Conservation (phyloP, 2,113 vertebrate species). For the Hydrochoerus hydrochaeris region DNA sequence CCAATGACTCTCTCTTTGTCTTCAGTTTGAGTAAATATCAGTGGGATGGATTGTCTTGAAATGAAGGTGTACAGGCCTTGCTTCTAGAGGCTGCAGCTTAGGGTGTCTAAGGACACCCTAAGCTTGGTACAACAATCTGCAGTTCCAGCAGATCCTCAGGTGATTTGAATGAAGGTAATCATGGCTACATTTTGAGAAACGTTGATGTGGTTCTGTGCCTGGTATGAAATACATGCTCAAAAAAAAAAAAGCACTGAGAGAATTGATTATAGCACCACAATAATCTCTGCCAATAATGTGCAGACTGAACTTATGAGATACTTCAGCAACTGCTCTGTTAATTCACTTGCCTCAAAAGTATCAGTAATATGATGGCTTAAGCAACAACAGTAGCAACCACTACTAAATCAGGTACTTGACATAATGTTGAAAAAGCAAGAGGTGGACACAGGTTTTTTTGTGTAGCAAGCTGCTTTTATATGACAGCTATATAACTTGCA, state of each 20-base stretch:
- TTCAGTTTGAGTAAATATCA: not conserved
- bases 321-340: too few relatives aligned
- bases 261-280: too few relatives aligned
- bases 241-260: not conserved
- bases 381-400: not conserved
- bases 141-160: not conserved
- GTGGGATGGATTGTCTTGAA: not conserved
- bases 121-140: not conserved
- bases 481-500: not conserved
- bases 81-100: not conserved
- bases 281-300: too few relatives aligned
- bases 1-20: not conserved
- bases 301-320: rapidly evolving
- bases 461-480: not conserved
- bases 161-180: not conserved
- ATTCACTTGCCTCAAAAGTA: not conserved
- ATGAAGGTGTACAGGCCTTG: not conserved
- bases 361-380: not conserved
- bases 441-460: not conserved
- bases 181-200: not conserved
- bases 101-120: not conserved
- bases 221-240: not conserved
- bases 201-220: not conserved
- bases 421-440: not conserved
- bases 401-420: not conserved